Conservation (phyloP, 2,113 vertebrate species). For the Athene cunicularia region DNA sequence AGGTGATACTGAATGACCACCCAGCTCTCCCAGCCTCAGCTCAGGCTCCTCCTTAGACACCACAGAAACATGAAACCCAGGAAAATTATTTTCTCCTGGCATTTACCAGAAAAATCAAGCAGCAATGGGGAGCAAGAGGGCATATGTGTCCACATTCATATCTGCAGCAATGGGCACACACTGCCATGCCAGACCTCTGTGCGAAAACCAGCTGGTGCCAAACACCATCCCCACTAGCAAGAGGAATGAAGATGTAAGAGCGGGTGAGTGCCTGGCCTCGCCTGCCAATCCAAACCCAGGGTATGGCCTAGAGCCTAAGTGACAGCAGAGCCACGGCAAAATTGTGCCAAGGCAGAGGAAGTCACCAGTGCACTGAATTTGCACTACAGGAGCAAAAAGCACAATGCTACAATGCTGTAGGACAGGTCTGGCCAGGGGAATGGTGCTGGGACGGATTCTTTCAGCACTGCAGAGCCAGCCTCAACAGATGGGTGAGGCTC, state of each 20-base stretch:
- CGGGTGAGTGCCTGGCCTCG: background rate
- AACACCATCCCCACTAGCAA: background rate
- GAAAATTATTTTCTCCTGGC: background rate
- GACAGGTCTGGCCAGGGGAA: background rate
- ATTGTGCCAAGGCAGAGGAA: background rate
- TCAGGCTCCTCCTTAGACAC: background rate
- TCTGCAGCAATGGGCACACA: accelerated
- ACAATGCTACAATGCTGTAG: accelerated
- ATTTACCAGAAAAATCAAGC: background rate
- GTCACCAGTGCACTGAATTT: background rate
- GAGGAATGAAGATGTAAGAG: background rate
- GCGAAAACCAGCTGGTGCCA: background rate
- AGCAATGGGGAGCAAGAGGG: background rate
- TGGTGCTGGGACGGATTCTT: background rate
- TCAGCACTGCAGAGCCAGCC: background rate
- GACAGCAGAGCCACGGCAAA: background rate
- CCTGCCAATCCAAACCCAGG: background rate
- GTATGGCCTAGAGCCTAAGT: background rate
- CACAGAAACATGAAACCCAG: background rate
- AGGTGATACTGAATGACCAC: background rate
- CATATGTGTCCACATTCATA: background rate
- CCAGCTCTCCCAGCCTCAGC: background rate
- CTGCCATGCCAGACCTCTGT: background rate
- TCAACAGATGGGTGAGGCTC: background rate
- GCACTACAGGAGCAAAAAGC: background rate